Conservation (phyloP, 35 echinoderm and acorn worm genomes). For the Nesometra sesokonis region DNA sequence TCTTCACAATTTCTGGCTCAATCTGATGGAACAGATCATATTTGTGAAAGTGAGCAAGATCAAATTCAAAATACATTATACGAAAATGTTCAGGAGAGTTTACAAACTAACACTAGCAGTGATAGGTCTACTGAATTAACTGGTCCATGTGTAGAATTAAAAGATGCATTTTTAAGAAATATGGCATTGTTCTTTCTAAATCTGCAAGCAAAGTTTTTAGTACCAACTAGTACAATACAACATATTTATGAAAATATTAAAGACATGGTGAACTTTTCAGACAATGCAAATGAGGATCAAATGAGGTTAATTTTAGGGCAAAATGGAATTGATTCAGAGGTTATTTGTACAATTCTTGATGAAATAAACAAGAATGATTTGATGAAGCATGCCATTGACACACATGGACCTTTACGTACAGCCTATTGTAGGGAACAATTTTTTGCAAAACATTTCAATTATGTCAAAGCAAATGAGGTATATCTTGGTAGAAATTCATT, state of each 20-base stretch:
- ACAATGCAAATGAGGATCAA: not conserved
- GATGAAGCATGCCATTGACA: not conserved
- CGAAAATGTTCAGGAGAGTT: not conserved
- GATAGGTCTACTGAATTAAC: not conserved
- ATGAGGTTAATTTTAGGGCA: not conserved
- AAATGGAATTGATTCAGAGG: not conserved
- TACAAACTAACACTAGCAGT: not conserved
- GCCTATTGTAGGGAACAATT: constrained; percentile 4
- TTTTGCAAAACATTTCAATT: not conserved
- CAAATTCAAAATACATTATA: not conserved
- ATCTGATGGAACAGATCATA: not conserved
- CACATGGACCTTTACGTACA: not conserved
- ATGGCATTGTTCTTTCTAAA: constrained; percentile 23
- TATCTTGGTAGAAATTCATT: constrained; percentile 2
- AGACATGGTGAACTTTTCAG: constrained; percentile 1
- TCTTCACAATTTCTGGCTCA: not conserved
- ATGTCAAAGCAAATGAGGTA: not conserved
- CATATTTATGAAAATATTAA: not conserved
- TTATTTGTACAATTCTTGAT: not conserved
- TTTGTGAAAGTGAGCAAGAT: not conserved
- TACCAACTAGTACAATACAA: constrained; percentile 15
- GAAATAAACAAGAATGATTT: not conserved
- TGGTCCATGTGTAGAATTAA: not conserved
- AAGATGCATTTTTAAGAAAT: constrained; percentile 10
- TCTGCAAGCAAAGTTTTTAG: constrained; percentile 4